phyloP scores from a whole-genome alignment of 2,797 vertebrate genomes.

The Acipenser transmontanus region DNA sequence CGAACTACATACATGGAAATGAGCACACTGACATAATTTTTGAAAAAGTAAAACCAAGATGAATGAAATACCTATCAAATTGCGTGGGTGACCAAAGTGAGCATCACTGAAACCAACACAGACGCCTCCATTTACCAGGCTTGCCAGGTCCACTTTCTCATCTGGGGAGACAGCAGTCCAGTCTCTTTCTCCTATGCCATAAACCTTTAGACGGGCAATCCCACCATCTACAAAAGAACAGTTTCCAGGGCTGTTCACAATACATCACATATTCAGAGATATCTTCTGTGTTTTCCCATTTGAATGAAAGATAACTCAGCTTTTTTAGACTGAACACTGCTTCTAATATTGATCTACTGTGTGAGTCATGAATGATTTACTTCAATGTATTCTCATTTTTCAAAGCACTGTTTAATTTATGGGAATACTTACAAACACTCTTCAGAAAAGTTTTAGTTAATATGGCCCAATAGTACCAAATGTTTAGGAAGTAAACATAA shows the following conservation, averaged over 20 bases:
- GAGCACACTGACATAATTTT: too few species aligned
- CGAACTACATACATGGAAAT: too few species aligned
- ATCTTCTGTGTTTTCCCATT: not conserved
- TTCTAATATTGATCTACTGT: too few species aligned
- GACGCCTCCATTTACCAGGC: constrained; percentile 68
- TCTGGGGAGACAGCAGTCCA: constrained; percentile 49
- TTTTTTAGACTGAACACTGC: too few species aligned
- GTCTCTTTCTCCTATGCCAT: constrained; percentile 67
- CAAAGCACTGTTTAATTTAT: too few species aligned
- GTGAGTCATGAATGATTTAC: too few species aligned
- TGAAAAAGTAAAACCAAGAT: not conserved
- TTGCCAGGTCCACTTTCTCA: constrained; percentile 59
- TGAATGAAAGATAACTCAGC: too few species aligned
- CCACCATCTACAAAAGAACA: constrained; percentile 61
- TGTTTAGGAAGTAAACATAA: too few species aligned
- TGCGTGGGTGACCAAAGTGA: constrained; percentile 77
- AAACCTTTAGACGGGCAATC: constrained; percentile 66
- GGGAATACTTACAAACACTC: too few species aligned
- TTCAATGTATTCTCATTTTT: too few species aligned
- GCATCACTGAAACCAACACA: constrained; percentile 74
- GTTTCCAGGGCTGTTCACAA: not conserved
- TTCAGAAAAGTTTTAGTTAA: too few species aligned
- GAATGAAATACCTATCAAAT: constrained; percentile 66
- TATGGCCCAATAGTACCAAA: too few species aligned
- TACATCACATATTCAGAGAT: not conserved